Evolutionary conservation across 2,113 vertebrate species (phyloP), one percentile per base, ranked within the genome.

Genomic region (Spilogale gracilis): DNA sequence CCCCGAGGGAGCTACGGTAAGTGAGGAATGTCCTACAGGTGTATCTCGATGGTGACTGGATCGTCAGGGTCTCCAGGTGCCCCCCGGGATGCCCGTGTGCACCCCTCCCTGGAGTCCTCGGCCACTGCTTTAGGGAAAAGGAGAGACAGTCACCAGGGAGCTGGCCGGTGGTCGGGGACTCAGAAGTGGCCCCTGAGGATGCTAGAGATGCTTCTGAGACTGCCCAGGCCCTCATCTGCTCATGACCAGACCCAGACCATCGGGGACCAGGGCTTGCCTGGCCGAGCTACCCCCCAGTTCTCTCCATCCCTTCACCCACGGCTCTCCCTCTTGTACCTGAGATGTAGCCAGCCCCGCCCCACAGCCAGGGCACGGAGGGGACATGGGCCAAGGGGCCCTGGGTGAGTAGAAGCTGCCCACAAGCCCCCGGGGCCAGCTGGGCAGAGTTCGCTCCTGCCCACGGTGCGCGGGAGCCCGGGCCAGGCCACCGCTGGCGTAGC

Each of bases 401-500:
- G 32, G 8, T 81, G 43, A 81, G 60, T 43, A 32, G 54, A 23
- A 61, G 23, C 18, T 17, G 17, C 6, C 6, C 54, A 23, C 2
- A 16, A 56, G 10, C 30, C n/a, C n/a, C 11, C 1, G 25, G 50
- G 60, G 14, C 4, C 45, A 3, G n/a, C n/a, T 14, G 5, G 32
- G 61, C 25, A 23, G 20, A 38, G 76, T 16, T 60, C 30, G n/a
- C n/a, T n/a, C 54, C 81, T 23, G 17, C 27, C 18, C 38, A 14
- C 2, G 45, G 63, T 58, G 14, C 67, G 25, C 48, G 13, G 21
- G 21, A 45, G 38, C 52, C 13, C 18, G 32, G 27, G 60, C 45
- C 38, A 0, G 54, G 52, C 25, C 38, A 38, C 0, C 14, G 4
- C 2, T 50, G 52, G 25, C 17, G 5, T 4, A 17, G 30, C 84